Conservation (phyloP, 2,113 vertebrate genomes). For the Cheilinus undulatus region DNA sequence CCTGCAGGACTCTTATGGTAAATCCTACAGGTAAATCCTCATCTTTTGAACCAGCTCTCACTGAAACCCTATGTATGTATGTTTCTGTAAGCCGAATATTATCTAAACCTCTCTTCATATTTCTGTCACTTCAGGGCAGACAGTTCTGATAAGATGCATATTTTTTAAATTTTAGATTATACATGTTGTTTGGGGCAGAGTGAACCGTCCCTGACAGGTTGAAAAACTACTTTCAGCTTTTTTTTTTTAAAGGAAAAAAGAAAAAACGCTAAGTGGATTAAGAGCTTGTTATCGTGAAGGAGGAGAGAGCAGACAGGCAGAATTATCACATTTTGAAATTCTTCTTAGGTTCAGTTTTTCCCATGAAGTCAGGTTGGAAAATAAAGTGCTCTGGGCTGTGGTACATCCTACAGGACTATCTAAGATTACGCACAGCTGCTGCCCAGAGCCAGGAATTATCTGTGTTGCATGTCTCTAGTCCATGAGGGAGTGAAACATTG, state of each 20-base stretch:
- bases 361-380: conserved; percentile 33
- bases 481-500: conserved; percentile 40
- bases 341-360: conserved; percentile 32
- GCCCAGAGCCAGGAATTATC: conserved; percentile 63
- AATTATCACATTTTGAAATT: conserved; percentile 54
- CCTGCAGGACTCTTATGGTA: conserved; percentile 55
- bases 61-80: conserved; percentile 24
- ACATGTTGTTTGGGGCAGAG: conserved; percentile 33
- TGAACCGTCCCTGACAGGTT: conserved; percentile 53
- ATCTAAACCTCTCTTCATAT: conserved; percentile 2
- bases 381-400: conserved; percentile 14
- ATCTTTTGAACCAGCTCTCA: conserved; percentile 46
- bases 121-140: conserved; percentile 38
- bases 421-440: conserved; percentile 50
- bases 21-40: conserved; percentile 69
- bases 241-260: neutral
- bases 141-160: conserved; percentile 42
- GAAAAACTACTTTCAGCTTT: conserved; percentile 31
- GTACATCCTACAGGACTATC: conserved; percentile 57
- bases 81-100: conserved; percentile 6
- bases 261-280: conserved; percentile 64
- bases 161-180: conserved; percentile 55
- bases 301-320: conserved; percentile 41
- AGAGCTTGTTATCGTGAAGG: conserved; percentile 51
- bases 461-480: conserved; percentile 14